Conservation (phyloP, 1,140 invertebrate genomes). For the Bilobella aurantiaca region DNA sequence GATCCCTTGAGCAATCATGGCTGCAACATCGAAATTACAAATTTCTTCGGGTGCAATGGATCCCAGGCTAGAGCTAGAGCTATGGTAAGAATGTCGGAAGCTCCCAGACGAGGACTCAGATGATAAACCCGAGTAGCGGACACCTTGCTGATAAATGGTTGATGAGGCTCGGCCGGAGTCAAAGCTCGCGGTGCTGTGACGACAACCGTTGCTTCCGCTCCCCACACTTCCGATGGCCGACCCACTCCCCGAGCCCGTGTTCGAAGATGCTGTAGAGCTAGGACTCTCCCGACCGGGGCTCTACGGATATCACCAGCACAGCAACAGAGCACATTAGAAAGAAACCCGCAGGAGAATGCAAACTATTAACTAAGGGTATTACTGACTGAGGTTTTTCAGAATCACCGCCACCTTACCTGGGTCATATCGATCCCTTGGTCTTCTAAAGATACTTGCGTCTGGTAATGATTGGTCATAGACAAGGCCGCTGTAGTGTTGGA, state of each 20-base stretch:
- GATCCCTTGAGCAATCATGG: conserved; percentile 49
- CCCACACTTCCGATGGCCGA: conserved; percentile 33
- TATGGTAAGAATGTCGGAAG: conserved; percentile 47
- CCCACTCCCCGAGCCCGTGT: conserved; percentile 40
- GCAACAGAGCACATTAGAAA: no score
- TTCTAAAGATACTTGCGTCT: conserved; percentile 40
- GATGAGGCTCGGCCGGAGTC: conserved; percentile 80
- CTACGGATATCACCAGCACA: no score
- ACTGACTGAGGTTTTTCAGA: no score
- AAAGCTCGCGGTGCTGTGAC: conserved; percentile 79
- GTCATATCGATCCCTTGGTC: conserved; percentile 59
- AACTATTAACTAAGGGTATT: no score
- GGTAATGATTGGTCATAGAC: no score
- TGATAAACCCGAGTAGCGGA: conserved; percentile 43
- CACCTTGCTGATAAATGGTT: conserved; percentile 44
- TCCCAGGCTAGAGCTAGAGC: conserved; percentile 47
- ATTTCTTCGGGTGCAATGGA: conserved; percentile 42
- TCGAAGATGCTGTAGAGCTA: conserved; percentile 64
- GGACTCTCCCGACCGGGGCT: conserved; percentile 80
- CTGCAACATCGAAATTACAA: conserved; percentile 45
- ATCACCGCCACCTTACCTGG: no score
- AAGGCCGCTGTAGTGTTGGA: no score
- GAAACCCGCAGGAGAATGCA: no score
- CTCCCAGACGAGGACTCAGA: conserved; percentile 44
- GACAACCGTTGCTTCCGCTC: conserved; percentile 54